phyloP scores from a whole-genome alignment of 2,888 invertebrate species.

The Baccha elongata region DNA sequence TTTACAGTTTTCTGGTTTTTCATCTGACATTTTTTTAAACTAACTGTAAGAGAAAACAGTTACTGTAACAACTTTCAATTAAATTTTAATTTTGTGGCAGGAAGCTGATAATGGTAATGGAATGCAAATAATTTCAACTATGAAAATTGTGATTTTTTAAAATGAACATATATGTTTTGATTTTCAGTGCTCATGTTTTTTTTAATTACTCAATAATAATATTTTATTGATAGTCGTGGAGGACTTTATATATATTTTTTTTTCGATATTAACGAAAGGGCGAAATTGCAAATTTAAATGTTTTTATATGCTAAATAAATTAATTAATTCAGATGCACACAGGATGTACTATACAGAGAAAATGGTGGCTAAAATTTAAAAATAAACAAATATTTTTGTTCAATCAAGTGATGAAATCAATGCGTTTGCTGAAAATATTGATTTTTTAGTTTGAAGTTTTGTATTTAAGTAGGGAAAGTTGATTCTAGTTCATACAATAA shows the following conservation, averaged over 20 bases:
- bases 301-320: conserved; percentile 5
- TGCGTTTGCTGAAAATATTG: neutral
- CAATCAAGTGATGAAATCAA: neutral
- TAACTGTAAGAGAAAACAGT: no score
- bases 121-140: no score
- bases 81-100: conserved; percentile 1
- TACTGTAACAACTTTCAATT: conserved; percentile 15
- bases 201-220: conserved; percentile 10
- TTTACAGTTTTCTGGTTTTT: conserved; percentile 80
- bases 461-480: no score
- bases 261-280: neutral
- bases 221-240: neutral
- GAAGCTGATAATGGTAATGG: conserved; percentile 34
- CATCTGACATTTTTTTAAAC: conserved; percentile 2
- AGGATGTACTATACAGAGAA: conserved; percentile 3
- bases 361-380: neutral
- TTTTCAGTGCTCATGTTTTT: neutral
- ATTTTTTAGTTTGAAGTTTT: no score
- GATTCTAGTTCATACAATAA: no score
- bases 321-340: neutral
- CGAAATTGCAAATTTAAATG: neutral
- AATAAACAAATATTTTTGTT: no score
- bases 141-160: no score
- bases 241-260: neutral
- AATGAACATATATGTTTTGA: conserved; percentile 8